Evolutionary conservation across 2,113 vertebrate genomes (phyloP), one percentile per base, ranked within the genome.

Genomic region (Ia io): DNA sequence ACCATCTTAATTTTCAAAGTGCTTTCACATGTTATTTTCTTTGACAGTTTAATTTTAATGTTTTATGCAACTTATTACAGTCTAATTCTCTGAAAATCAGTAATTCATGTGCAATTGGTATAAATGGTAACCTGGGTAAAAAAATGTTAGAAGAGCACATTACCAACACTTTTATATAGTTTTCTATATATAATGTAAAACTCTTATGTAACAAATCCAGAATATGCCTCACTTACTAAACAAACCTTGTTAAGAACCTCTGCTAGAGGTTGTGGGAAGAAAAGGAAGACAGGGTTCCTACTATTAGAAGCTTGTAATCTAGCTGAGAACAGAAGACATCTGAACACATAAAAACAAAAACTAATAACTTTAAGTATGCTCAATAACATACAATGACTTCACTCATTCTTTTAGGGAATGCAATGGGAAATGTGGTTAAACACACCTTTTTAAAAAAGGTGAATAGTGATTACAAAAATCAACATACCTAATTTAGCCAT

Each of bases 401-500:
- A 49, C 32, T 74, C 61, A 78, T 83, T 91, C 42, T 88, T 95
- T 53, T 70, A 84, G 53, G n/a, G n/a, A 87, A 83, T 77, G 16
- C 13, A 90, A 9, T 53, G 3, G 14, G 14, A 30, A 77, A 85
- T 37, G 30, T 84, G 17, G 40, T 67, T 35, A 84, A 63, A 70
- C 18, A 88, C 2, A 76, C 22, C 47, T 88, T 84, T 61, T 91
- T 69, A 63, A 47, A 49, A 83, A 74, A 88, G 22, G 37, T 49
- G 6, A 93, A 77, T 37, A 94, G 17, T 73, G 22, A 90, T 4
- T 40, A 69, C 0, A 47, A 67, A 97, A 51, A 92, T 37, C 82
- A 95, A 96, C 98, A 77, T 98, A 99, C 99, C 99, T 67, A 99
- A 98, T 92, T 99, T 98, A 95, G 99, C 98, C 99, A 99, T 99